phyloP scores from a whole-genome alignment of 2,888 invertebrate species.

The Reticulitermes lucifugus region DNA sequence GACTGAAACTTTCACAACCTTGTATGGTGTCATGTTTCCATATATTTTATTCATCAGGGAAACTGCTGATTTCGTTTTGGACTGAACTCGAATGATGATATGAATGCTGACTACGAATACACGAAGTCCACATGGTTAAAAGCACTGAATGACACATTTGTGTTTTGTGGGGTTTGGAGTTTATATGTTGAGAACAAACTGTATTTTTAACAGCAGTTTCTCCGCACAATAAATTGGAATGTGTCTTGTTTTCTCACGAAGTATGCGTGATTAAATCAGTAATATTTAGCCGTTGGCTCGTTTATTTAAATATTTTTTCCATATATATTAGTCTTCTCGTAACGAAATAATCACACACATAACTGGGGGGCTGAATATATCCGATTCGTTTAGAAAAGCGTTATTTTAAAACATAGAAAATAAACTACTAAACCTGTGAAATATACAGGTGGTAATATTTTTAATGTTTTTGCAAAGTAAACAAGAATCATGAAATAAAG shows the following conservation, averaged over 20 bases:
- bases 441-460: slow-evolving; percentile 28
- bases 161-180: too few relatives aligned
- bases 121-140: too few relatives aligned
- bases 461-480: slow-evolving; percentile 28
- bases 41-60: too few relatives aligned
- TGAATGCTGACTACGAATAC: too few relatives aligned
- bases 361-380: slow-evolving; percentile 16
- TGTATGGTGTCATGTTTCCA: too few relatives aligned
- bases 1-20: background rate
- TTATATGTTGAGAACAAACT: too few relatives aligned
- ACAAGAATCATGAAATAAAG: slow-evolving; percentile 10
- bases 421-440: slow-evolving; percentile 22
- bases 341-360: slow-evolving; percentile 21
- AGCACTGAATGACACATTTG: too few relatives aligned
- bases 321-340: background rate
- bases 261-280: background rate
- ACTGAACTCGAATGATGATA: too few relatives aligned
- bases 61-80: too few relatives aligned
- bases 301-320: background rate
- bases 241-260: background rate
- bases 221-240: background rate
- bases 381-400: slow-evolving; percentile 7
- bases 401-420: slow-evolving; percentile 20
- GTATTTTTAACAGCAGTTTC: background rate
- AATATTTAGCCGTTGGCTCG: background rate